phyloP scores from a whole-genome alignment of 2,888 invertebrate genomes.

The Brachycybe producta region DNA sequence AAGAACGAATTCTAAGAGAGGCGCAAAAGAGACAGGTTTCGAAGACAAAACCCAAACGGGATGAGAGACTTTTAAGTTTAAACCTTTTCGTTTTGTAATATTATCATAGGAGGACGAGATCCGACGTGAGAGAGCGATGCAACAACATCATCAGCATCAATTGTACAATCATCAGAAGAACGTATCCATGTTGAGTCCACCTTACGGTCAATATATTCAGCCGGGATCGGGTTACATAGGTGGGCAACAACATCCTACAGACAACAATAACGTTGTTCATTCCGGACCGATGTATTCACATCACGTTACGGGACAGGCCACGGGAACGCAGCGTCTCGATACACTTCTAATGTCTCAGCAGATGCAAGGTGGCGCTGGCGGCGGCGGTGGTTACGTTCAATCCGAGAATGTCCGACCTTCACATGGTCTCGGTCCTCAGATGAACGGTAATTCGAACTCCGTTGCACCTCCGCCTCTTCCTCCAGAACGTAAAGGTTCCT shows the following conservation, averaged over 20 bases:
- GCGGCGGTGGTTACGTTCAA: neutral
- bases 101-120: slow-evolving; percentile 26
- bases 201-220: slow-evolving; percentile 2
- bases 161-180: slow-evolving; percentile 9
- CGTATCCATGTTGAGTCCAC: slow-evolving; percentile 2
- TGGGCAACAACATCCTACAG: neutral
- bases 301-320: neutral
- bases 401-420: neutral
- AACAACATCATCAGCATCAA: slow-evolving; percentile 23
- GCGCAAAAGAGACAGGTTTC: slow-evolving; percentile 35
- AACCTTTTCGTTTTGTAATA: too few species aligned
- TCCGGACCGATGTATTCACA: neutral
- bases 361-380: neutral
- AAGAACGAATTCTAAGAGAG: slow-evolving; percentile 35
- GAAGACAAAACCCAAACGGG: too few species aligned
- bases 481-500: slow-evolving; percentile 78
- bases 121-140: slow-evolving; percentile 18
- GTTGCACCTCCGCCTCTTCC: slow-evolving; percentile 48
- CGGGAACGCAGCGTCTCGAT: slow-evolving; percentile 18
- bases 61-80: too few species aligned
- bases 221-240: neutral
- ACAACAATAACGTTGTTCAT: neutral
- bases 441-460: neutral
- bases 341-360: slow-evolving; percentile 18
- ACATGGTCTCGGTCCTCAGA: slow-evolving; percentile 1